Evolutionary conservation across 2,797 vertebrate species (phyloP).

Genomic region (Thunnus albacares): DNA sequence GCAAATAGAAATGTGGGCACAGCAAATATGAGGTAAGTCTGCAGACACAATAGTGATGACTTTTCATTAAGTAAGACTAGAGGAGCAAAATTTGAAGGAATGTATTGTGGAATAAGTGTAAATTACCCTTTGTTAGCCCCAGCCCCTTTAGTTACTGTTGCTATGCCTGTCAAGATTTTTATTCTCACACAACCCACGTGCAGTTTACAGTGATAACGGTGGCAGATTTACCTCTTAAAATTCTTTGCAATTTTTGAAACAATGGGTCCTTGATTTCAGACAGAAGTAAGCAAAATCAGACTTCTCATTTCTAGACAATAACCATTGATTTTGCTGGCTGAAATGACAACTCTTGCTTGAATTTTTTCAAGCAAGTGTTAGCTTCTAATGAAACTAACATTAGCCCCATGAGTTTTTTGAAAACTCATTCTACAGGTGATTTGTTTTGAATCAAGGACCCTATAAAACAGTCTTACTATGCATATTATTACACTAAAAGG

Average conservation of each 20-base stretch:
- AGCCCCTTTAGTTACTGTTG: neutral
- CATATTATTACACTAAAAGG: neutral
- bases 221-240: neutral
- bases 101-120: slow-evolving; percentile 13
- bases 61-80: slow-evolving; percentile 55
- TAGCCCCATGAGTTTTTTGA: neutral
- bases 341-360: neutral
- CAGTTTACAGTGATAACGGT: neutral
- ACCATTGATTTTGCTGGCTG: no score
- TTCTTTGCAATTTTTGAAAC: neutral
- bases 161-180: neutral
- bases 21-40: slow-evolving; percentile 29
- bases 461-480: neutral
- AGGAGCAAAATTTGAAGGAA: slow-evolving; percentile 14
- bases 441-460: no score
- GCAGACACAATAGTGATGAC: slow-evolving; percentile 26
- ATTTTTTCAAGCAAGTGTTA: no score
- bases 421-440: neutral
- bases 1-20: slow-evolving; percentile 43
- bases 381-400: no score
- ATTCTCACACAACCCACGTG: neutral
- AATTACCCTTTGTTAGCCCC: neutral
- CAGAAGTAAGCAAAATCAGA: neutral
- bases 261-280: slow-evolving; percentile 5
- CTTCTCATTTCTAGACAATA: no score